A percentile compares a stretch with the other conserved stretches of the same genome.
phyloP scores from a whole-genome alignment of 2,113 vertebrate genomes.

The Promerops cafer region DNA sequence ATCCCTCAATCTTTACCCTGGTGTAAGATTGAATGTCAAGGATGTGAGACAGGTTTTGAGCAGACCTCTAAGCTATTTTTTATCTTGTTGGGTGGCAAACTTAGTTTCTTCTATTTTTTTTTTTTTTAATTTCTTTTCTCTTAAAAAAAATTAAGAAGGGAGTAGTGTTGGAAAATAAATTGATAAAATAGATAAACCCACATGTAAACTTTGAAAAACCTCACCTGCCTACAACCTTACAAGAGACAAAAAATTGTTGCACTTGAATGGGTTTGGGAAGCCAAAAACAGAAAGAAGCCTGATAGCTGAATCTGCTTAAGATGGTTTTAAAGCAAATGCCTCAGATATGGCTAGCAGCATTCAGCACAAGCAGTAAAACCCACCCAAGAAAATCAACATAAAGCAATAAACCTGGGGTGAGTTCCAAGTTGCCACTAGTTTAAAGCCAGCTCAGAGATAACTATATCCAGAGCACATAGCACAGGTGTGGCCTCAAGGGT shows the following conservation, averaged over 20 bases:
- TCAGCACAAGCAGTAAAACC: neutral
- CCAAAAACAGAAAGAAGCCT: neutral
- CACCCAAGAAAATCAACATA: constrained; percentile 25
- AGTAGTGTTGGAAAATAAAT: neutral
- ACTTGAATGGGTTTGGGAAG: neutral
- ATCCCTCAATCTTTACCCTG: neutral
- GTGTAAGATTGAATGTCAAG: neutral
- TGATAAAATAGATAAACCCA: neutral
- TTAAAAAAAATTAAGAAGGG: neutral
- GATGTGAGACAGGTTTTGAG: neutral
- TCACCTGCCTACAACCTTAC: neutral
- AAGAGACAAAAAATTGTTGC: neutral
- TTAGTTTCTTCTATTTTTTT: neutral
- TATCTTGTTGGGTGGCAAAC: neutral
- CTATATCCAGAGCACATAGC: neutral
- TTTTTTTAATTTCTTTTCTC: neutral
- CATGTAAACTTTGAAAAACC: neutral
- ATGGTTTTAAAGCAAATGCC: neutral
- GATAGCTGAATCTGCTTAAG: neutral
- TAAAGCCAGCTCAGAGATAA: neutral
- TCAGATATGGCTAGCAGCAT: neutral
- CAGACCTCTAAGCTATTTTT: neutral
- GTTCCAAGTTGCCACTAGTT: neutral
- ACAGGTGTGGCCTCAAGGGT: neutral
- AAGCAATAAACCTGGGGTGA: neutral